These are phyloP conservation scores for Gymnoscopelus microlampas DNA, from an alignment of 2,797 vertebrate species.

Conservation along the genomic window DNA sequence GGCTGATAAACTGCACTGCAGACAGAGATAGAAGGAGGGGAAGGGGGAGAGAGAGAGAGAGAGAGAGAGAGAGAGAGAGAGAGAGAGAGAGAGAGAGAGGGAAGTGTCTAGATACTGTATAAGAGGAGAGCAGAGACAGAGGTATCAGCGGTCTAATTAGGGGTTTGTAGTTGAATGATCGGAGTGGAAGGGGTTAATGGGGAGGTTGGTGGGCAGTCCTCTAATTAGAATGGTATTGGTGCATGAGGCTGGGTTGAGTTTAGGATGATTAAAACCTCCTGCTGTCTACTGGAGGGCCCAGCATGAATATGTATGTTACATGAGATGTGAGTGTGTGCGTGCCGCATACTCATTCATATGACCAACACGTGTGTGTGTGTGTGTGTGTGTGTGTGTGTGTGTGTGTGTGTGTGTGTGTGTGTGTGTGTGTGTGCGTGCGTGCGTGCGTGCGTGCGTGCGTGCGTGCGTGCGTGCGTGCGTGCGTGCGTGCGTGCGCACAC, in stretches of 20 bases:
- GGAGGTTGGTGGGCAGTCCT: conserved; percentile 42
- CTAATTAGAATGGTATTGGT: conserved; percentile 64
- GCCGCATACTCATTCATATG: not conserved
- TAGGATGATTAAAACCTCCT: conserved; percentile 48
- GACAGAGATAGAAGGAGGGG: not conserved
- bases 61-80: not conserved
- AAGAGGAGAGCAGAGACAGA: conserved; percentile 6
- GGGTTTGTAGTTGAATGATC: conserved; percentile 43
- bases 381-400: conserved; percentile 3
- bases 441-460: not conserved
- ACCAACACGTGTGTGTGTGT: conserved; percentile 10
- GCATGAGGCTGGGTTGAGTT: conserved; percentile 47
- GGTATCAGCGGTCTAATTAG: conserved; percentile 40
- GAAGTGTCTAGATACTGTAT: not conserved
- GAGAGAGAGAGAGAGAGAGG: conserved; percentile 12
- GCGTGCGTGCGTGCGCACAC: not conserved
- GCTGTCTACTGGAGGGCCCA: conserved; percentile 37
- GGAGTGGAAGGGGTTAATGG: conserved; percentile 45
- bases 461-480: not conserved
- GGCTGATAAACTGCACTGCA: conserved; percentile 46
- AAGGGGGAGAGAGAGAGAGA: not conserved
- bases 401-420: not conserved
- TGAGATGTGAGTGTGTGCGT: not conserved
- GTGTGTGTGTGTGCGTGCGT: not conserved
- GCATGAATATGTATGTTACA: conserved; percentile 2